These are phyloP conservation scores for Triops longicaudatus DNA, from an alignment of 1,140 invertebrate genomes.

Conservation along the genomic window DNA sequence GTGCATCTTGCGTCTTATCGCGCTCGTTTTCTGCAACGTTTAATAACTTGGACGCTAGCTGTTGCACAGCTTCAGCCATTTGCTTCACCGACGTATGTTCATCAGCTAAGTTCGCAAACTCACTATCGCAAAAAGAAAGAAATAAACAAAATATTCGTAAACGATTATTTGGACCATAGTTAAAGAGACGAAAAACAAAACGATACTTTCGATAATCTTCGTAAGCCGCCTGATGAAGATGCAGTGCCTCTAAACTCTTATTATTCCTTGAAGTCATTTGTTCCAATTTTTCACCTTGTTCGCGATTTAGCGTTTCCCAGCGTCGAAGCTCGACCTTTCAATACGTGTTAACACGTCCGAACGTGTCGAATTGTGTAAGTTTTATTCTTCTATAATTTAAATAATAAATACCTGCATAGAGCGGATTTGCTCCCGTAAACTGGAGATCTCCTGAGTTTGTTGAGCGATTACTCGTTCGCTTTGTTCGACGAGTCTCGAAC, in stretches of 20 bases:
- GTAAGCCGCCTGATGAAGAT: not conserved
- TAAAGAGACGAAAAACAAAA: not conserved
- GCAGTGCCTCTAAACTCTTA: not conserved
- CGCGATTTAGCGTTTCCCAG: not conserved
- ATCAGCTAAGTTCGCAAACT: not conserved
- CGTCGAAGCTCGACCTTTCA: slow-evolving; percentile 1
- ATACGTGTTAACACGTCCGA: too few species aligned
- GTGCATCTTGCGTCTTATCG: not conserved
- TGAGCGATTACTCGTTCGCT: not conserved
- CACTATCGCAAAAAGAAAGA: too few species aligned
- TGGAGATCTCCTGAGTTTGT: not conserved
- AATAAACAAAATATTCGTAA: too few species aligned
- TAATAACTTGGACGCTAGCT: not conserved
- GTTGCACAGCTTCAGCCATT: not conserved
- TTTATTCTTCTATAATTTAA: not conserved
- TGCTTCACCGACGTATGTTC: not conserved
- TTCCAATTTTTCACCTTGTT: not conserved
- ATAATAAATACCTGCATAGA: not conserved
- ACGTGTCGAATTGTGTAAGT: not conserved
- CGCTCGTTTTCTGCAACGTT: not conserved
- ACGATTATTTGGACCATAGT: not conserved
- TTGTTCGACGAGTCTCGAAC: not conserved
- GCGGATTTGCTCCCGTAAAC: not conserved
- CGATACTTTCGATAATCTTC: not conserved
- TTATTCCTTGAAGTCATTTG: not conserved